These are phyloP conservation scores for Pachymerium ferrugineum DNA, from an alignment of 2,888 invertebrate genomes.

Conservation along the genomic window DNA sequence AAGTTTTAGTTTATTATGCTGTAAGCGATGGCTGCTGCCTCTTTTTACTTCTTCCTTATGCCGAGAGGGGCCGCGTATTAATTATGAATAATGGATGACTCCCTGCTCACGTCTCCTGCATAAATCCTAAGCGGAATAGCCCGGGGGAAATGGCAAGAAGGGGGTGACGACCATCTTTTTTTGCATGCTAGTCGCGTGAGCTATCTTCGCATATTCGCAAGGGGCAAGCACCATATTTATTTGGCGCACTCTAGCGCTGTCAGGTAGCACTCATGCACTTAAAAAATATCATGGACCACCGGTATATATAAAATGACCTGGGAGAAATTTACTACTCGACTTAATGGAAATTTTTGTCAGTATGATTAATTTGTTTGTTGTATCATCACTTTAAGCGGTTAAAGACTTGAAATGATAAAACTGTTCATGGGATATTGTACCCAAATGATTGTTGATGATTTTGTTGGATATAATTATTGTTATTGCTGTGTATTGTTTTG, in stretches of 20 bases:
- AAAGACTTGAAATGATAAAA: too few species aligned
- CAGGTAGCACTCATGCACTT: background rate
- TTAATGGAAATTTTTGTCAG: conserved; percentile 16
- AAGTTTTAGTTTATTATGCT: background rate
- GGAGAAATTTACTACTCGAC: conserved; percentile 17
- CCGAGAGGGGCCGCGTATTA: conserved; percentile 25
- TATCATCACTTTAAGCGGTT: background rate
- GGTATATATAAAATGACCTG: background rate
- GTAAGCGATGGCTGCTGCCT: conserved; percentile 8
- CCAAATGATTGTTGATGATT: too few species aligned
- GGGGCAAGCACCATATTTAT: conserved; percentile 21
- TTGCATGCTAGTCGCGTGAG: conserved; percentile 14
- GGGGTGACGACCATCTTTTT: conserved; percentile 23
- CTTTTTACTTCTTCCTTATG: conserved; percentile 6
- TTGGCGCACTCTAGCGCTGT: conserved; percentile 11
- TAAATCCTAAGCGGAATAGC: background rate
- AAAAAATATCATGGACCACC: conserved; percentile 3
- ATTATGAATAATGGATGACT: conserved; percentile 27
- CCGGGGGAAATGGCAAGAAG: conserved; percentile 15
- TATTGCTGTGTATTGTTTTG: too few species aligned
- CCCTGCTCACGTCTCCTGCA: background rate
- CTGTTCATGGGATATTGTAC: too few species aligned
- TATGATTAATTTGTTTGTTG: background rate
- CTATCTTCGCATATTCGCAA: conserved; percentile 1
- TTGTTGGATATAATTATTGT: too few species aligned